A percentile compares a stretch with the other conserved stretches of the same genome.
Conservation (phyloP, 2,113 vertebrate species). For the Corythoichthys haematopterus region DNA sequence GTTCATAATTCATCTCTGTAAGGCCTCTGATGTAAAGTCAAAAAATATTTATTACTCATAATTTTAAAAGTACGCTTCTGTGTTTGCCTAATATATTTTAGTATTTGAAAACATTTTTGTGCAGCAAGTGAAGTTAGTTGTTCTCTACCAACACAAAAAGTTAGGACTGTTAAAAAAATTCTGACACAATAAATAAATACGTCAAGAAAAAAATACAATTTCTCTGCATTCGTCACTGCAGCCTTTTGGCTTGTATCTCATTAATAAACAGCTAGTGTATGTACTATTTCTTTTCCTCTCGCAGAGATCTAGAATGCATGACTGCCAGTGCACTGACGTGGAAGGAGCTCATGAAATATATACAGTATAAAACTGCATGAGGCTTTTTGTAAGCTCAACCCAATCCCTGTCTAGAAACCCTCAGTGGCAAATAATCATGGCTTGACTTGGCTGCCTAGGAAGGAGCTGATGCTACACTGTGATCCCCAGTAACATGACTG, state of each 20-base stretch:
- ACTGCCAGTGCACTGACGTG: neutral
- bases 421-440: conserved; percentile 60
- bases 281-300: neutral
- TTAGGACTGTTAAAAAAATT: neutral
- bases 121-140: neutral
- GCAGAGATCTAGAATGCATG: neutral
- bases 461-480: conserved; percentile 31
- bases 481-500: conserved; percentile 33
- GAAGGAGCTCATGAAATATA: conserved; percentile 8
- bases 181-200: neutral
- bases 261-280: neutral
- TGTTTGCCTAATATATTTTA: neutral
- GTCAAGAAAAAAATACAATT: neutral
- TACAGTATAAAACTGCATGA: conserved; percentile 24
- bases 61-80: neutral
- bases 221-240: neutral
- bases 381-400: conserved; percentile 43
- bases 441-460: conserved; percentile 30
- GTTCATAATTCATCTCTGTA: neutral
- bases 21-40: neutral
- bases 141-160: neutral
- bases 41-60: neutral
- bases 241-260: neutral
- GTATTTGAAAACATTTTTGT: neutral
- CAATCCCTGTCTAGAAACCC: conserved; percentile 43